Evolutionary conservation across 2,113 vertebrate species (phyloP).

Genomic region (Heptranchias perlo): DNA sequence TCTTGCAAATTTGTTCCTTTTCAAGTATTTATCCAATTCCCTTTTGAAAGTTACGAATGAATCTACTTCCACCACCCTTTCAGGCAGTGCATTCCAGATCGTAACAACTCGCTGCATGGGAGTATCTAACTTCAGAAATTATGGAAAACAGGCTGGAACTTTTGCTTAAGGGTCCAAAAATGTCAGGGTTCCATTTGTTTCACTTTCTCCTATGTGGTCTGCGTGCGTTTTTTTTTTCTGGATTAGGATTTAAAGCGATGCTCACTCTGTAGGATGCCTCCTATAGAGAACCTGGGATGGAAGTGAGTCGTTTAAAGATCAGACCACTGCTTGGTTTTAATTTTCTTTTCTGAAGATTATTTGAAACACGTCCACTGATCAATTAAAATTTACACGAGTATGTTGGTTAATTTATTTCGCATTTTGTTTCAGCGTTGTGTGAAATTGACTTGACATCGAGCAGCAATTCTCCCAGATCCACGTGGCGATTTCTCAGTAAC

Average conservation of each 20-base stretch:
- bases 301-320: too few species aligned
- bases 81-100: background rate
- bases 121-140: too few species aligned
- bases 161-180: background rate
- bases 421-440: background rate
- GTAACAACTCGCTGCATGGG: background rate
- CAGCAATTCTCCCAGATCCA: background rate
- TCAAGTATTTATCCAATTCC: background rate
- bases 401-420: too few species aligned
- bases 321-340: too few species aligned
- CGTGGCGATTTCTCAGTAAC: background rate
- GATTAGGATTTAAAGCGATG: too few species aligned
- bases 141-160: background rate
- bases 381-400: background rate
- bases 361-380: background rate
- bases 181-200: background rate
- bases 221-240: too few species aligned
- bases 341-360: background rate
- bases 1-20: background rate
- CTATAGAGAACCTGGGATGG: too few species aligned
- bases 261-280: too few species aligned
- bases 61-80: background rate
- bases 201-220: background rate
- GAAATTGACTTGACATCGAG: background rate
- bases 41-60: background rate